Evolutionary conservation across 1,140 invertebrate species (phyloP).

Genomic region (Lanistes nyassanus): DNA sequence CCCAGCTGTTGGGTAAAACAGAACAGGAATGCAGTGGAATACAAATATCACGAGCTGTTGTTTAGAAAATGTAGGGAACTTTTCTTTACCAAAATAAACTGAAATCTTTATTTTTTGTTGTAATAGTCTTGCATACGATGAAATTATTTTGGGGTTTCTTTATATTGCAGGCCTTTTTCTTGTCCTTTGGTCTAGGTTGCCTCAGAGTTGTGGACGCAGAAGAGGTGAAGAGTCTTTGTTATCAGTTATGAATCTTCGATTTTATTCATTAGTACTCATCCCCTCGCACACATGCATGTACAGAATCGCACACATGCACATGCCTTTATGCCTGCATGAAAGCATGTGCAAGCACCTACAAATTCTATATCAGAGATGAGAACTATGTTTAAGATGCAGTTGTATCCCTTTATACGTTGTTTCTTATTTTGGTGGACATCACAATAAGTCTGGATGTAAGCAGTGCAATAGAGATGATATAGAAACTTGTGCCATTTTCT

Average conservation of each 20-base stretch:
- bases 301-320: not conserved
- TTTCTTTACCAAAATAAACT: not conserved
- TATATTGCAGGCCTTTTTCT: conserved; percentile 76
- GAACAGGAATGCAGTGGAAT: too few species aligned
- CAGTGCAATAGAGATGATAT: too few species aligned
- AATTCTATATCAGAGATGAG: too few species aligned
- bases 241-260: not conserved
- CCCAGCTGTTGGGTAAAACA: not conserved
- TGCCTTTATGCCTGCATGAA: not conserved
- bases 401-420: too few species aligned
- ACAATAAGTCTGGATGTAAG: too few species aligned
- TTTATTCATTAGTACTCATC: not conserved
- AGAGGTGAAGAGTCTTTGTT: conserved; percentile 36
- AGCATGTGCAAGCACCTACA: too few species aligned
- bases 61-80: not conserved
- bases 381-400: too few species aligned
- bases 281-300: not conserved
- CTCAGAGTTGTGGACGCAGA: conserved; percentile 68
- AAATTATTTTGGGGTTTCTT: conserved; percentile 5
- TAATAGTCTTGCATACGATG: not conserved
- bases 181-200: conserved; percentile 79
- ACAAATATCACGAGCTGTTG: too few species aligned
- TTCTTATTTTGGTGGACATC: too few species aligned
- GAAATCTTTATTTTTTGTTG: not conserved
- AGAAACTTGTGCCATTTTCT: too few species aligned